Evolutionary conservation across 2,888 invertebrate species (phyloP).

Genomic region (Luperina testacea): DNA sequence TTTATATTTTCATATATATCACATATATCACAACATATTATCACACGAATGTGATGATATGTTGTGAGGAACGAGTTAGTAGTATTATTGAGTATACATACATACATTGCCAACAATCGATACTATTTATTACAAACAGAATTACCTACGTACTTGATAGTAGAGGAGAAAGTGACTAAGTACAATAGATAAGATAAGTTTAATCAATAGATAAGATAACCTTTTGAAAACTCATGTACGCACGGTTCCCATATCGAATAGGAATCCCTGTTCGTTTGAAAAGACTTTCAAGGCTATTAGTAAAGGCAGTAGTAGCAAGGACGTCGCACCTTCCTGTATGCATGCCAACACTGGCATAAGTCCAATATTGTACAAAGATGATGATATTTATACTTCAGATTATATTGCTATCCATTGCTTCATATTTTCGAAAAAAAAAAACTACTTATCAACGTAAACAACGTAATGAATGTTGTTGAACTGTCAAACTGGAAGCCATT

Average conservation of each 20-base stretch:
- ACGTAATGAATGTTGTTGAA: no score
- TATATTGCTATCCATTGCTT: no score
- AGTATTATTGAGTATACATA: no score
- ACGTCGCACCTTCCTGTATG: background rate
- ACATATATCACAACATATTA: no score
- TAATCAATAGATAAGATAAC: background rate
- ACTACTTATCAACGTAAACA: no score
- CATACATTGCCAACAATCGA: background rate
- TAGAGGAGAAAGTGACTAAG: background rate
- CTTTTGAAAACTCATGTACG: background rate
- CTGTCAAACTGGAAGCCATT: no score
- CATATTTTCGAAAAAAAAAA: no score
- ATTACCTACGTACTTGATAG: background rate
- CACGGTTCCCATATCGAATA: background rate
- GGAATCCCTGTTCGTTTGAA: background rate
- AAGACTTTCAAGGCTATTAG: background rate
- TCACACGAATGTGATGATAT: no score
- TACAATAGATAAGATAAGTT: background rate
- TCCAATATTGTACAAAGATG: slow-evolving; percentile 11
- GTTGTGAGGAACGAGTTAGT: no score
- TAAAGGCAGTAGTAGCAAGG: slow-evolving; percentile 9
- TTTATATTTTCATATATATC: no score
- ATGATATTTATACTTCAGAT: slow-evolving; percentile 1
- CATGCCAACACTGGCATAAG: slow-evolving; percentile 14
- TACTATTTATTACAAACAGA: background rate